Base-by-base conservation (phyloP, 2,113 vertebrate genomes). In the Brachypteracias leptosomus region DNA sequence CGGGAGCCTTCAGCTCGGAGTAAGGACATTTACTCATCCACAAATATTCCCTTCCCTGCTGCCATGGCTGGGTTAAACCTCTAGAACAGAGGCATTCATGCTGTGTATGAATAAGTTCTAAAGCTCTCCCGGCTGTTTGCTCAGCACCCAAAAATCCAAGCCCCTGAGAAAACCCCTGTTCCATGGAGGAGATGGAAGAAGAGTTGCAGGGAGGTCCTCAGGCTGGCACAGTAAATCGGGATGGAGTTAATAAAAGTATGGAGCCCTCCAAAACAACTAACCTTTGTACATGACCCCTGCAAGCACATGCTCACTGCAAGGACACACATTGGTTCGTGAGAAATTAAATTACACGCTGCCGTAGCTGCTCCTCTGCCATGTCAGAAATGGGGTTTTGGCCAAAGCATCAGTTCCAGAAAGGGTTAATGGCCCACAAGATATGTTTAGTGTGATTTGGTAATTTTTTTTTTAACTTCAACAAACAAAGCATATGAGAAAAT, bases 401-500 rank as follows among this genome's bases (percentile, higher is more conserved):
- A 35, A 89, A 94, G 44, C n/a, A 59, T 21, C 54, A 24, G 18
- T 38, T 81, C 59, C 29, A 31, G 66, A 71, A 96, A 55, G 81
- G 31, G 90, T 94, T 95, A 96, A 97, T 11, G 29, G 57, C 35
- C 72, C 72, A 83, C 1, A 3, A 91, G 73, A 67, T 52, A 44
- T 16, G 44, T 94, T 95, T 81, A 85, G 86, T 59, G 66, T 75
- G 93, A 84, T 66, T 84, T 76, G 28, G 46, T 52, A 5, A 20
- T 66, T 29, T 24, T 83, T 93, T 83, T 73, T 78, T 70, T 8
- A 88, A 95, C 88, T 94, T 61, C 75, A 66, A 40, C 86, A 90
- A 89, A 94, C 87, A 95, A 94, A 97, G 79, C 54, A 31, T 65
- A 88, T 91, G 83, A 95, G 95, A 95, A 96, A 97, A 93, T 74